These are phyloP conservation scores for Talpa occidentalis DNA, from an alignment of 2,113 vertebrate species.

Conservation along the genomic window DNA sequence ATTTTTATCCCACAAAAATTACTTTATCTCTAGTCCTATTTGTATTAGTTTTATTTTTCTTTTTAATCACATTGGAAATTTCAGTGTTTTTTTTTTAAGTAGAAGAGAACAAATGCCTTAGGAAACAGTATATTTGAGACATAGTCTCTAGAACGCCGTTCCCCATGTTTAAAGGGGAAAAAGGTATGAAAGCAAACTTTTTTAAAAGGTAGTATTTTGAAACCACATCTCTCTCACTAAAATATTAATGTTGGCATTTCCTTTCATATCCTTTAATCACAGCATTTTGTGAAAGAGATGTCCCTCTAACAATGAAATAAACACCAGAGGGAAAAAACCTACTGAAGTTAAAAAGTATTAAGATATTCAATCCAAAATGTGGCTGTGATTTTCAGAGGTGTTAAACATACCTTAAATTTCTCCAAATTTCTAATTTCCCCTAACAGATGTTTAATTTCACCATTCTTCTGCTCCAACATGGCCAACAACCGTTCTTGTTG, in stretches of 20 bases:
- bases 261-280: not conserved
- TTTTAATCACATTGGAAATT: not conserved
- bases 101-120: not conserved
- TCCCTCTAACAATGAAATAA: not conserved
- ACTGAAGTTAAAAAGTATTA: not conserved
- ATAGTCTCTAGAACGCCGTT: not conserved
- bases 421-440: constrained; percentile 92
- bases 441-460: constrained; percentile 93
- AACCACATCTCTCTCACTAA: too few relatives aligned
- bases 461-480: constrained; percentile 95
- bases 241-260: not conserved
- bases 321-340: not conserved
- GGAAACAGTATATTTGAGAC: not conserved
- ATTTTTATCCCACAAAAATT: too few relatives aligned
- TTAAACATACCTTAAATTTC: constrained; percentile 89
- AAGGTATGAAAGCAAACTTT: not conserved
- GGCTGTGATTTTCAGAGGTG: not conserved
- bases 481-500: constrained; percentile 94
- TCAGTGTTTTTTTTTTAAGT: not conserved
- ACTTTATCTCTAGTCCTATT: too few relatives aligned
- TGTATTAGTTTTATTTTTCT: not conserved
- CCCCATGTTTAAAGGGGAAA: not conserved
- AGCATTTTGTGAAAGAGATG: not conserved
- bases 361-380: constrained; percentile 19
- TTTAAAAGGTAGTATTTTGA: not conserved